Evolutionary conservation across 2,797 vertebrate genomes (phyloP), one percentile per base, ranked within the genome.

Genomic region (Cyprinodon diabolis): DNA sequence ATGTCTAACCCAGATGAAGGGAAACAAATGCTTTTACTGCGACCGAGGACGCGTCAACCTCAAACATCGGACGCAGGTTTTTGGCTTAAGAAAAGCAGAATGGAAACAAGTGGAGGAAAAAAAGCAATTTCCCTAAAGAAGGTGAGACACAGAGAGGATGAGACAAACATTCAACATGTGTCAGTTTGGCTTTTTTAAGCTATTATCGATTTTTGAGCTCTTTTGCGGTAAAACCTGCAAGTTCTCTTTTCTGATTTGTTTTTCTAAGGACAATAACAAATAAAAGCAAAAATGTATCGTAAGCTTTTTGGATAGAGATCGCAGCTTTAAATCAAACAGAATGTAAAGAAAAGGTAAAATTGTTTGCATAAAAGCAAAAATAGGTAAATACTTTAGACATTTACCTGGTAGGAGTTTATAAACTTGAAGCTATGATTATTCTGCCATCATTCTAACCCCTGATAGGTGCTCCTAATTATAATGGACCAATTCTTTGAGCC

Each of bases 11-110:
- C 81, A 87, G 87, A 74, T 68, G 82, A 83, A 66, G 79, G 75
- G 85, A 86, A 92, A 91, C 86, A 90, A 94, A 92, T 79, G 88
- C 92, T 92, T 92, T 93, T 88, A 90, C 79, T 80, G 85, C 89
- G 91, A 93, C 91, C 91, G 92, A 94, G 91, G 90, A 93, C 90
- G 76, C 77, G 76, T 66, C 66, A 77, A 81, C 88, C 89, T 90
- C 86, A 83, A 79, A 87, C 77, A 68, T 77, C 60, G 35, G 76
- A 48, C 4, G 13, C 37, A n/a, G 58, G 60, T 76, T 87, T 83
- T 77, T 25, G 80, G 77, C 54, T 84, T 85, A 65, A 68, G 78
- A 78, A 79, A 49, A 75, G 37, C 75, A 48, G n/a, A 57, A 75
- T 68, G 74, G 68, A 73, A 74, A 84, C 75, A 65, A 65, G 62